phyloP scores from a whole-genome alignment of 2,113 vertebrate species.

The Buteo buteo region DNA sequence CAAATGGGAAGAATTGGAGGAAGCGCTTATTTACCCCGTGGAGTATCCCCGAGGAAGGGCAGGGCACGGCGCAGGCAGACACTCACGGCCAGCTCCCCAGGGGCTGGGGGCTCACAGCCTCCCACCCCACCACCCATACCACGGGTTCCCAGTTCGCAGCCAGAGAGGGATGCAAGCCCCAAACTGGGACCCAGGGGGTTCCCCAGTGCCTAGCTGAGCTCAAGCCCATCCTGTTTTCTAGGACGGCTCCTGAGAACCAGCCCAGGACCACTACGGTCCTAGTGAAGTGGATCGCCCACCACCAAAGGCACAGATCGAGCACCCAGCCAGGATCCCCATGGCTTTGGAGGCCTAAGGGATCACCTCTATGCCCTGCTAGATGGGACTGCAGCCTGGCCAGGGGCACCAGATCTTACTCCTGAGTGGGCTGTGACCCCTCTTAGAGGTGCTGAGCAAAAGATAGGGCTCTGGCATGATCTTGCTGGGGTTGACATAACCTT shows the following conservation, averaged over 20 bases:
- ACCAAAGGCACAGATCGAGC: not conserved
- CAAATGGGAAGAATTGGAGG: slow-evolving; percentile 53
- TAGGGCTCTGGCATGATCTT: not conserved
- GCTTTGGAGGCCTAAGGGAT: not conserved
- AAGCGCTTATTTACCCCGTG: slow-evolving; percentile 36
- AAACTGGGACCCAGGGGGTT: not conserved
- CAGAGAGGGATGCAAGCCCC: not conserved
- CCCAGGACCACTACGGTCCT: not conserved
- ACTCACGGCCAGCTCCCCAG: not conserved
- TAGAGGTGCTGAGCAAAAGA: not conserved
- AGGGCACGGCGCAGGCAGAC: not conserved
- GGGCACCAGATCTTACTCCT: not conserved
- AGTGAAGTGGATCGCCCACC: not conserved
- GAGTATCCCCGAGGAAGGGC: slow-evolving; percentile 53
- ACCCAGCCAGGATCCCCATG: not conserved
- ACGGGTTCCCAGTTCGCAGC: not conserved
- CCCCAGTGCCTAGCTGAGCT: not conserved
- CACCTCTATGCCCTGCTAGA: not conserved
- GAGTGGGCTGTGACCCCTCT: not conserved
- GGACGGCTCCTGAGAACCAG: not conserved
- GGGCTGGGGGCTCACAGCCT: not conserved
- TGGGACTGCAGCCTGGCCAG: not conserved
- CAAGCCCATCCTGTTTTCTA: not conserved
- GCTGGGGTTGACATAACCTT: not conserved
- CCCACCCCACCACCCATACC: not conserved